A percentile compares a stretch with the other conserved stretches of the same genome.
Conservation (phyloP, 2,888 invertebrate species). For the Phasia obesa region DNA sequence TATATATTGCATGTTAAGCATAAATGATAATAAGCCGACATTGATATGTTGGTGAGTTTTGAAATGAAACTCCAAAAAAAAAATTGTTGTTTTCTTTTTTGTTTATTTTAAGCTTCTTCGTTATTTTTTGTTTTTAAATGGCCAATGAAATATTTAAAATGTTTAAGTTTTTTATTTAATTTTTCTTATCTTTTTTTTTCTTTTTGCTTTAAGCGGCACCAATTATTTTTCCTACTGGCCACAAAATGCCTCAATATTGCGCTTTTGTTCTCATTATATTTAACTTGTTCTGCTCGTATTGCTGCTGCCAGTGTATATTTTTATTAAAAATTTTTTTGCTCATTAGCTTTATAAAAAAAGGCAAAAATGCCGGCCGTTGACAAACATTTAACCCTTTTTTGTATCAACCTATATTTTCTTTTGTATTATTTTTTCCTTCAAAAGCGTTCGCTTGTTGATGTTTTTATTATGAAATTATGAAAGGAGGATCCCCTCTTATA, state of each 20-base stretch:
- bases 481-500: constrained; percentile 47
- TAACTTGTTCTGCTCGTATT: constrained; percentile 38
- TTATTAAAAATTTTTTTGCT: constrained; percentile 52
- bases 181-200: background rate
- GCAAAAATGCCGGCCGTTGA: constrained; percentile 49
- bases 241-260: constrained; percentile 34
- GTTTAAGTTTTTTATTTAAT: constrained; percentile 47
- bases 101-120: background rate
- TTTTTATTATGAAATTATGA: constrained; percentile 70
- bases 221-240: constrained; percentile 44
- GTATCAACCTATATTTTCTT: constrained; percentile 11
- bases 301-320: constrained; percentile 28
- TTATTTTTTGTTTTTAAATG: constrained; percentile 21
- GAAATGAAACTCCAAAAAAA: constrained; percentile 32
- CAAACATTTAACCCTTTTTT: constrained; percentile 56
- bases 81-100: background rate
- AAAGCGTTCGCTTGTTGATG: constrained; percentile 53
- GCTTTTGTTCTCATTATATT: constrained; percentile 46
- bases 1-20: constrained; percentile 64
- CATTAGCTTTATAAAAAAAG: constrained; percentile 55
- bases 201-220: background rate
- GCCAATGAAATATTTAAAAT: constrained; percentile 61
- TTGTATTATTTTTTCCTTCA: background rate
- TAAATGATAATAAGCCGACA: constrained; percentile 66
- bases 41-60: constrained; percentile 63